Evolutionary conservation across 2,113 vertebrate genomes (phyloP).

Genomic region (Aldabrachelys gigantea): DNA sequence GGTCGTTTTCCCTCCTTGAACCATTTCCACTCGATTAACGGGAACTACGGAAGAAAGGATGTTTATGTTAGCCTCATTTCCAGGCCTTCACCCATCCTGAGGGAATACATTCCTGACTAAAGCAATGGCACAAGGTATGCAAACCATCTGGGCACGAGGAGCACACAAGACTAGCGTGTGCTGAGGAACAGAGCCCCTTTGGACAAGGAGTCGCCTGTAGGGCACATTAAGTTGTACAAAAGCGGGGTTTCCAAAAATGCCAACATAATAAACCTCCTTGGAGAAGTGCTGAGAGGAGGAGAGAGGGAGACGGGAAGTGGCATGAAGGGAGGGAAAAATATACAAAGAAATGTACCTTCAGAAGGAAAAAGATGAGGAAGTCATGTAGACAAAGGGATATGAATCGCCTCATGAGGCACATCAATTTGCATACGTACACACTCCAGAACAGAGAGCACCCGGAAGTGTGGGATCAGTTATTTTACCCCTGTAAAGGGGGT

Average conservation of each 20-base stretch:
- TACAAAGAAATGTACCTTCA: not conserved
- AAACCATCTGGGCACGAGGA: constrained; percentile 85
- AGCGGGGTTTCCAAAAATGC: not conserved
- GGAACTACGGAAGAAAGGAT: constrained; percentile 71
- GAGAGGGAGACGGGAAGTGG: not conserved
- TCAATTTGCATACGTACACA: not conserved
- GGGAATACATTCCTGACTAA: constrained; percentile 83
- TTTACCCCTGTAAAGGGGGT: not conserved
- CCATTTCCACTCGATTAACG: constrained; percentile 32
- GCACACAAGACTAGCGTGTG: not conserved
- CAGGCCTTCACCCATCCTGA: constrained; percentile 78
- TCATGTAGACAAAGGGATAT: not conserved
- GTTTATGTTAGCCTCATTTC: constrained; percentile 86
- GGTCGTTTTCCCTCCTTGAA: not conserved
- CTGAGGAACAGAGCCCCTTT: not conserved
- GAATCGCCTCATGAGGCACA: not conserved
- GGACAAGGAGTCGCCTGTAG: not conserved
- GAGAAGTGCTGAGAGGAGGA: not conserved
- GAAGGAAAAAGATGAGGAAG: not conserved
- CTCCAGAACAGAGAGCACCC: not conserved
- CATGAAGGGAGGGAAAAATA: not conserved
- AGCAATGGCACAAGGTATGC: constrained; percentile 82
- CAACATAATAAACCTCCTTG: not conserved
- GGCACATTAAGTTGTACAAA: not conserved
- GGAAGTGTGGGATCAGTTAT: not conserved